Conservation (phyloP, 2,797 vertebrate species). For the Thamnophis elegans region DNA sequence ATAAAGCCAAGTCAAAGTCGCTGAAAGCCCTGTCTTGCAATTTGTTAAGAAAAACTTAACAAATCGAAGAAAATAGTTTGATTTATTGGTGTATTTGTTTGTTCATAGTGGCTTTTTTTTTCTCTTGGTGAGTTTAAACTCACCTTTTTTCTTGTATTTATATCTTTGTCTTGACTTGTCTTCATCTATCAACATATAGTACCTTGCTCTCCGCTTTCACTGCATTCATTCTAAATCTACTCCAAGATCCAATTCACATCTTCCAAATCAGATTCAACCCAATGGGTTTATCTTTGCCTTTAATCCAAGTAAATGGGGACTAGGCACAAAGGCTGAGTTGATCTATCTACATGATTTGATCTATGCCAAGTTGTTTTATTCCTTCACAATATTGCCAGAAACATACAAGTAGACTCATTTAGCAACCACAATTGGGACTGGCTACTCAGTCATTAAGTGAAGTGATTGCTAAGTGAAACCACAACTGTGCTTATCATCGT, state of each 20-base stretch:
- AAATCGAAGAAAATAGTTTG: background rate
- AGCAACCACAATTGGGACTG: background rate
- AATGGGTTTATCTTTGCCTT: background rate
- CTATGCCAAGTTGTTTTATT: constrained; percentile 20
- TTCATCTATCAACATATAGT: background rate
- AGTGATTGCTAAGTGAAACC: background rate
- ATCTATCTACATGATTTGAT: background rate
- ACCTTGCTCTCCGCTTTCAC: background rate
- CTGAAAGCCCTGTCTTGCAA: background rate
- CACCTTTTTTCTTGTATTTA: background rate
- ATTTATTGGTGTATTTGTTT: background rate
- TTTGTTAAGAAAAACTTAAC: too few relatives aligned
- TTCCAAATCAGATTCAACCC: background rate
- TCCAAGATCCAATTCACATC: background rate
- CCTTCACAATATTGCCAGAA: background rate
- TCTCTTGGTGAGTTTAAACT: background rate
- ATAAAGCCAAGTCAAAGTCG: background rate
- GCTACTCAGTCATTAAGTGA: background rate
- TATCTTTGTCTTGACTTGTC: background rate
- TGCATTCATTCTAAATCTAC: background rate
- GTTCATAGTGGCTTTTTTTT: background rate
- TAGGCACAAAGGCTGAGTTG: background rate
- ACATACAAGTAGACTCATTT: background rate
- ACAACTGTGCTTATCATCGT: background rate
- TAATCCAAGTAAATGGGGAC: background rate